Base-by-base conservation (phyloP, 2,797 vertebrate genomes). In the Scleropages formosus region DNA sequence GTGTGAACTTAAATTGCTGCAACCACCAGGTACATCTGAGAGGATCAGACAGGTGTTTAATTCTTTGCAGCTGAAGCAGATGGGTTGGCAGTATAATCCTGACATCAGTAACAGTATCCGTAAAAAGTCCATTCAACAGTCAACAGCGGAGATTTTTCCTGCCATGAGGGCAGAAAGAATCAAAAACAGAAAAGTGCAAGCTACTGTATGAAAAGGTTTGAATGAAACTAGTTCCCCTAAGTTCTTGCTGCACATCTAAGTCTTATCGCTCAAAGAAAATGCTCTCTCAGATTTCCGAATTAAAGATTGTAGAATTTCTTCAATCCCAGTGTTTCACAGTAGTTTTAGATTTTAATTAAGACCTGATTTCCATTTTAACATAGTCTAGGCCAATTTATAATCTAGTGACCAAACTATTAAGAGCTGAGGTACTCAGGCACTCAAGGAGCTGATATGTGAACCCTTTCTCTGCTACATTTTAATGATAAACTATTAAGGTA, bases 31-130 rank as follows among this genome's bases (percentile, higher is more conserved):
- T 67, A 49, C n/a, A 67, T 47, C 20, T 67, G 64, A 66, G 64
- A 66, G 46, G 64, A 66, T 67, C 39, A 67, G 4, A 39, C 44
- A 67, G 65, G 65, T 67, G 65, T 6, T 49, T 39, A 39, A 39
- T 6, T 39, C 44, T 9, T 20, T 49, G 11, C 9, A 49, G 44
- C 44, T n/a, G n/a, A 67, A 67, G 24, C 46, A 22, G 44, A 20
- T 44, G 67, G n/a, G 2, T 2, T 39, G 39, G 31, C 31, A 39
- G 46, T 46, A 15, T 22, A 47, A 67, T 66, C 64, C 64, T 27
- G n/a, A n/a, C n/a, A n/a, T n/a, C n/a, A n/a, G n/a, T n/a, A n/a
- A 2, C 31, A 39, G 6, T 39, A 39, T 31, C 39, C 31, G 39
- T 39, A 39, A 39, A 6, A 6, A 39, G 2, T n/a, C 6, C 31